Evolutionary conservation across 2,797 vertebrate genomes (phyloP).

Genomic region (Diglossa cyanea): DNA sequence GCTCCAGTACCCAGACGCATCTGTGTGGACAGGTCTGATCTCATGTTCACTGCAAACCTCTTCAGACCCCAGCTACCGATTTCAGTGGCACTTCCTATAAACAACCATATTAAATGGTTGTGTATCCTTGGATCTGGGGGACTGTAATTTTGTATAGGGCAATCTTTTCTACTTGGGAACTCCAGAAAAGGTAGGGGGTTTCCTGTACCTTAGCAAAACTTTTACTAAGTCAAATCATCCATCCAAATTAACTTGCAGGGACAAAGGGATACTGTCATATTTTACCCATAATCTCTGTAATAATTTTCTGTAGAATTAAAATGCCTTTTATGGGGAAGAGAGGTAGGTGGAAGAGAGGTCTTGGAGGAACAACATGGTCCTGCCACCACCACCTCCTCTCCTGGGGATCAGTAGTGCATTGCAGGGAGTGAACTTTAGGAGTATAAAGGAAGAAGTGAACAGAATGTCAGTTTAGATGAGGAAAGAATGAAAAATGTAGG

Average conservation of each 20-base stretch:
- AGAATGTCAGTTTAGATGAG: neutral
- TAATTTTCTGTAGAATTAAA: accelerated
- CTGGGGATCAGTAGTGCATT: neutral
- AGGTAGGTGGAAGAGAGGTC: neutral
- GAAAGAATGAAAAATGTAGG: neutral
- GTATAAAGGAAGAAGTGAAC: neutral
- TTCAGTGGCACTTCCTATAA: neutral
- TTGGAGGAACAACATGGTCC: neutral
- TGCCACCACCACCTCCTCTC: neutral
- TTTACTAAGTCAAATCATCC: neutral
- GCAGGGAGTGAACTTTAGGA: neutral
- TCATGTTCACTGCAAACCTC: neutral
- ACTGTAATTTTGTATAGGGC: neutral
- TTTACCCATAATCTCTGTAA: neutral
- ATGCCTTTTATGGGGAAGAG: neutral
- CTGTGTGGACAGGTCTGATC: neutral
- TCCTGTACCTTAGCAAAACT: neutral
- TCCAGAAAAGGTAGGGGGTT: neutral
- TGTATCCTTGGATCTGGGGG: neutral
- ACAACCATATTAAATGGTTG: neutral
- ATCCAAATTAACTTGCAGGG: neutral
- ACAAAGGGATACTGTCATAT: neutral
- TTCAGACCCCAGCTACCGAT: neutral
- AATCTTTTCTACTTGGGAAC: neutral
- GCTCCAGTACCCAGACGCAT: neutral